These are phyloP conservation scores for Hypomecis atomaria DNA, from an alignment of 2,888 invertebrate genomes.

Conservation along the genomic window DNA sequence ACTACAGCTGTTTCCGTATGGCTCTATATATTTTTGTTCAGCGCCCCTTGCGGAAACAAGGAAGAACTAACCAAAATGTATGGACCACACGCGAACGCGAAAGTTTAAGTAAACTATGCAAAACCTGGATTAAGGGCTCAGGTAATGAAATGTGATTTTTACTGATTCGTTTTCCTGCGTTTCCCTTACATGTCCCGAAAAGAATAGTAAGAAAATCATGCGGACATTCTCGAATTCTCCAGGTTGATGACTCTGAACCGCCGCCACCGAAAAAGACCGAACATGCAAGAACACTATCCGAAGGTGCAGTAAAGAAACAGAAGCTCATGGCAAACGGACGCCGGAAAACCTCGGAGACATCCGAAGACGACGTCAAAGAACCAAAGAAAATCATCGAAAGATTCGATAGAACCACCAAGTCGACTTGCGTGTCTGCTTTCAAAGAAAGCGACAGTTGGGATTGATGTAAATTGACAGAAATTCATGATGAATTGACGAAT, in stretches of 20 bases:
- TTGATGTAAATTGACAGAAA: slow-evolving; percentile 48
- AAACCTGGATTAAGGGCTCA: too few relatives aligned
- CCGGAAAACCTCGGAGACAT: slow-evolving; percentile 43
- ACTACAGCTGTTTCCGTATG: too few relatives aligned
- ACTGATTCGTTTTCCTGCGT: too few relatives aligned
- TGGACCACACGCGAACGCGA: too few relatives aligned
- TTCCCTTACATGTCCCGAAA: too few relatives aligned
- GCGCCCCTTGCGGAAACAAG: too few relatives aligned
- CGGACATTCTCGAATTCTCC: slow-evolving; percentile 10
- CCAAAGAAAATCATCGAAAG: slow-evolving; percentile 50
- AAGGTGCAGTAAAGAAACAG: slow-evolving; percentile 42
- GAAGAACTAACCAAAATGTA: too few relatives aligned
- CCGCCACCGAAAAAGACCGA: slow-evolving; percentile 63
- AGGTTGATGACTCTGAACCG: slow-evolving; percentile 69
- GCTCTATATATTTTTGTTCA: too few relatives aligned
- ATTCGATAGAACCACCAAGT: slow-evolving; percentile 59
- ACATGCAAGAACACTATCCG: slow-evolving; percentile 43
- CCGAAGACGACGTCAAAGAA: slow-evolving; percentile 43
- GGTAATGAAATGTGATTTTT: too few relatives aligned
- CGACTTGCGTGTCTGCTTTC: slow-evolving; percentile 67
- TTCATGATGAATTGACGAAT: slow-evolving; percentile 3
- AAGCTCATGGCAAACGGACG: slow-evolving; percentile 54
- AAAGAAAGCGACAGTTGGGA: slow-evolving; percentile 79
- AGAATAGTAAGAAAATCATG: background rate
- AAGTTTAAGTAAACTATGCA: too few relatives aligned